Evolutionary conservation across 1,140 invertebrate genomes (phyloP).

Genomic region (Paralvinella palmiformis): DNA sequence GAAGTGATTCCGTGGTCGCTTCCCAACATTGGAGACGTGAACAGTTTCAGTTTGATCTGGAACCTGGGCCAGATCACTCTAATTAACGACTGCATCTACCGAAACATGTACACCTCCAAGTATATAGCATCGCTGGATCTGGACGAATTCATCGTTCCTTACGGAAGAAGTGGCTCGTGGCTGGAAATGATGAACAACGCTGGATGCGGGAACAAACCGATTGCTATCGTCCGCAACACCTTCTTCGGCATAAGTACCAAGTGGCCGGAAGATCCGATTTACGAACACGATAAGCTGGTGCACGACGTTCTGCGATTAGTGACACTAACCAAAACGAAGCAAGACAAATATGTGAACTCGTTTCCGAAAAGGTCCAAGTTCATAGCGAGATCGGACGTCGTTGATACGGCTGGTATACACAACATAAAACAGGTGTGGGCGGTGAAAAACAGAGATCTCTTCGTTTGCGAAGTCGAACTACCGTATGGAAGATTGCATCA

Average conservation of each 20-base stretch:
- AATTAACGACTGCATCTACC: constrained; percentile 87
- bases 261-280: constrained; percentile 62
- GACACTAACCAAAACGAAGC: constrained; percentile 7
- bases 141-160: constrained; percentile 84
- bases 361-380: constrained; percentile 14
- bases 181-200: constrained; percentile 39
- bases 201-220: constrained; percentile 38
- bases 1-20: constrained; percentile 78
- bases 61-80: too few species aligned
- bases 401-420: constrained; percentile 12
- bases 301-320: background rate
- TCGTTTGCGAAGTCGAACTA: background rate
- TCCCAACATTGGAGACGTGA: constrained; percentile 58
- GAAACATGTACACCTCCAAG: constrained; percentile 74
- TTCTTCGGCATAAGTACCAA: constrained; percentile 91
- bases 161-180: constrained; percentile 65
- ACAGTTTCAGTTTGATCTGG: too few species aligned
- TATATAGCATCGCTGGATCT: constrained; percentile 83
- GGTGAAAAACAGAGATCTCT: background rate
- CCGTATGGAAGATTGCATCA: constrained; percentile 12
- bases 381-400: constrained; percentile 12
- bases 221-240: constrained; percentile 77
- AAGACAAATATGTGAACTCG: background rate
- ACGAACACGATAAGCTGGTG: background rate
- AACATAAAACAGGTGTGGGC: background rate